Evolutionary conservation across 2,797 vertebrate genomes (phyloP), one percentile per base, ranked within the genome.

Genomic region (Euphonia xanthogaster): DNA sequence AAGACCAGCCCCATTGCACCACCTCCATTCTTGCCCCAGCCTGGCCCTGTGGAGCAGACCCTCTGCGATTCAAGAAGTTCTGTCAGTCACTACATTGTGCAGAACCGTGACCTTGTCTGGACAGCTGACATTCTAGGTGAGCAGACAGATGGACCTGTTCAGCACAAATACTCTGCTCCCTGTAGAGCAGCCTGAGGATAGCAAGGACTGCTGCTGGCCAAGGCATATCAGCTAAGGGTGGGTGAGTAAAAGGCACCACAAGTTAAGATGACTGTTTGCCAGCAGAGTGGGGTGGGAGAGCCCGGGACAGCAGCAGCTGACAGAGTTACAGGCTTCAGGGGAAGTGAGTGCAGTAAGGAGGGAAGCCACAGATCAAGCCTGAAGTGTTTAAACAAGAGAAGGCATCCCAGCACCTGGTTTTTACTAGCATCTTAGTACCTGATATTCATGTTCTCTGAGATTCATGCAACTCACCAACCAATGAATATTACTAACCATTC

Each of bases 401-500:
- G 65, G 76, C 70, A 77, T 63, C 73, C 60, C 67, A 79, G 76
- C 7, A 0, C 73, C 85, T 95, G 40, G 13, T 94, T 95, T 91
- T 94, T 66, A 88, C 70, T 90, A 82, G 63, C 74, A 31, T 93
- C 85, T 81, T 88, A 78, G 68, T 72, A 88, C 74, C 89, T 92
- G 79, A 84, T 87, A 95, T 30, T 96, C 79, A 93, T 89, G 68
- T 88, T 94, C 76, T 90, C 73, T 54, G 27, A 90, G 35, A 94
- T 73, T 78, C 85, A 94, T 86, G 60, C 73, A 73, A 3, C 73
- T 93, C 94, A 90, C 79, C 87, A 86, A 90, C 37, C 85, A 78
- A 33, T 50, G 60, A 76, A 74, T 96, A 94, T 72, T 90, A 92
- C 95, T 96, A 97, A 97, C 80, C 16, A 81, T 92, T 93, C 90